Evolutionary conservation across 2,888 invertebrate species (phyloP), one percentile per base, ranked within the genome.

Genomic region (Troides aeacus): DNA sequence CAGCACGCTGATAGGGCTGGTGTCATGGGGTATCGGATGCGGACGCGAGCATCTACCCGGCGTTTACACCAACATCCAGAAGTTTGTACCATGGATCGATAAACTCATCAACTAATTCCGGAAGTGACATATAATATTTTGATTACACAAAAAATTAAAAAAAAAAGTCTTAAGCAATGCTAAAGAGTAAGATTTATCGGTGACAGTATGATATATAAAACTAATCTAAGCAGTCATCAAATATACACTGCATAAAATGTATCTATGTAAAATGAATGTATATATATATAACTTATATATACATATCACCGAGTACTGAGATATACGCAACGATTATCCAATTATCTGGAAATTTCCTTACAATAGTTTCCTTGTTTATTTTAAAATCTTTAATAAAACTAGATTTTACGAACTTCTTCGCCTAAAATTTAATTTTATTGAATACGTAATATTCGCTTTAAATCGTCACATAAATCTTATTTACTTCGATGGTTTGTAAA

Each of bases 11-110:
- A 96, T 98, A 56, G 98, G 98, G 0, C 93, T 98, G 0, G 98
- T 97, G 0, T 97, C 97, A 0, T 98, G 97, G 97, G 97, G 97
- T 71, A 97, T 97, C 75, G 97, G 97, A 69, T 98, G 98, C 79
- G 98, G 97, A 0, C 93, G 97, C 0, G 97, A 97, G 79, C 97
- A 97, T 79, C 87, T 98, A 10, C 98, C 98, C 0, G 97, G 97
- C 2, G 97, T 98, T 7, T 98, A 98, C 82, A 98, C 98, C 0
- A 97, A 98, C 79, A 97, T 98, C 82, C 97, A 97, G 84, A 97
- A 97, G 84, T 98, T 97, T 83, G 97, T 97, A 75, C 97, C 97
- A 24, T 97, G 97, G 97, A 96, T 97, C 65, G 96, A 97, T 79
- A 96, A 97, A 89, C 95, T 97, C 42, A 94, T 97, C 90, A 86